Evolutionary conservation across 1,140 invertebrate genomes (phyloP).

Genomic region (Bombus impatiens): DNA sequence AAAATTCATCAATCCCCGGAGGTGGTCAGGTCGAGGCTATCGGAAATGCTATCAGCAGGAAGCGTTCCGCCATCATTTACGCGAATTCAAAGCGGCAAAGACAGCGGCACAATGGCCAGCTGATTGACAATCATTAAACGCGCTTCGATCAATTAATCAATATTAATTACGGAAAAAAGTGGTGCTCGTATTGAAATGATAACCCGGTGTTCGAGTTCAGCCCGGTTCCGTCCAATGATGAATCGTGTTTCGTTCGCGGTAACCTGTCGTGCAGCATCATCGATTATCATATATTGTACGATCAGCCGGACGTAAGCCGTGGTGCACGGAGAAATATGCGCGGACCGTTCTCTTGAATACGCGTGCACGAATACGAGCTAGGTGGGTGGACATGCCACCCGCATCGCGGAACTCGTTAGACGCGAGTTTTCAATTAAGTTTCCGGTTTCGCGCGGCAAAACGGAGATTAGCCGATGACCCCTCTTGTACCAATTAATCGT

Average conservation of each 20-base stretch:
- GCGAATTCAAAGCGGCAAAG: not conserved
- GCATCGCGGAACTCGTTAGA: constrained; percentile 71
- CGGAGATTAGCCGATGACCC: constrained; percentile 52
- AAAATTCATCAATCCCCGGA: not conserved
- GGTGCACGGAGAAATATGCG: constrained; percentile 48
- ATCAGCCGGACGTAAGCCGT: constrained; percentile 41
- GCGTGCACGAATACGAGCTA: constrained; percentile 43
- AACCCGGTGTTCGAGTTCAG: not conserved
- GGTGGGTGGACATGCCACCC: constrained; percentile 73
- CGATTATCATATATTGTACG: constrained; percentile 63
- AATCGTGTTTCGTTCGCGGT: constrained; percentile 34
- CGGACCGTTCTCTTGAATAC: constrained; percentile 43
- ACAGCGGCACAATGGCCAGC: constrained; percentile 10
- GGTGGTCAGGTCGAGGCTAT: not conserved
- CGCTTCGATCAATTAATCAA: constrained; percentile 25
- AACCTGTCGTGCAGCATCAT: constrained; percentile 55
- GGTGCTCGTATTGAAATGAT: constrained; percentile 25
- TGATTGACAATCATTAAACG: constrained; percentile 35
- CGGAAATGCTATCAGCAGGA: constrained; percentile 7
- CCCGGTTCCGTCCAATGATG: constrained; percentile 7
- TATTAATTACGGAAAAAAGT: constrained; percentile 31
- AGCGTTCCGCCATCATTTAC: constrained; percentile 29
- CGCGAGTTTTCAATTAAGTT: constrained; percentile 73
- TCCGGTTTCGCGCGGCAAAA: constrained; percentile 57
- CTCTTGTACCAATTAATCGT: constrained; percentile 68